Evolutionary conservation across 2,797 vertebrate species (phyloP), one percentile per base, ranked within the genome.

Genomic region (Silurus lanzhouensis): DNA sequence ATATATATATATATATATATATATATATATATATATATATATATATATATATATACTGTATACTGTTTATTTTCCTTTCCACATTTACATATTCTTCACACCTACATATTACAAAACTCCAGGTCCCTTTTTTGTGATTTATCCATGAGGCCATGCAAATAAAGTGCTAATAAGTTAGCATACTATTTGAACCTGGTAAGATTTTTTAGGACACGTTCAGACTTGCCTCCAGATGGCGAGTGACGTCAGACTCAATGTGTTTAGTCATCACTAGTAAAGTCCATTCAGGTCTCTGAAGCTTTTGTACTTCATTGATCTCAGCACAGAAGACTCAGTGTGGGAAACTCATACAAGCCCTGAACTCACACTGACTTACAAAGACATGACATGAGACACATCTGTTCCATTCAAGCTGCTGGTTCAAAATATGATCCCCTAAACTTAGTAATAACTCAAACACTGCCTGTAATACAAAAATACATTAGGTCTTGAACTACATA

Each of bases 141-240:
- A 55, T 55, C n/a, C 6, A 8, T 25, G 25, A 55, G n/a, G 14
- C 7, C 20, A 46, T 71, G 2, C 44, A 46, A 46, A 52, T 6
- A 6, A 71, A 46, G 1, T 71, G 38, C 1, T 10, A 12, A 2
- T 44, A 27, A 64, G 70, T 75, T 52, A 75, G n/a, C 25, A 8
- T 75, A 27, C 22, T 75, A 7, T 25, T 22, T 27, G 19, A 72
- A 9, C 25, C 15, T 58, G 25, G 55, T 20, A 77, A 20, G 55
- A 58, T 77, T 58, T 58, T 77, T 25, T 52, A 52, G 71, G 2
- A 52, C 10, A 14, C 0, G 13, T 52, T 74, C 75, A 67, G 9
- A 9, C 64, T 85, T 91, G 87, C 87, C 89, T 91, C 90, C 92
- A 93, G 90, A 91, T 88, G 90, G 90, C 9, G 48, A 67, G 27